Percentiles rank a stretch among this genome's conserved stretches.
Evolutionary conservation across 1,140 invertebrate species (phyloP).

Genomic region (Pristionchus pacificus): DNA sequence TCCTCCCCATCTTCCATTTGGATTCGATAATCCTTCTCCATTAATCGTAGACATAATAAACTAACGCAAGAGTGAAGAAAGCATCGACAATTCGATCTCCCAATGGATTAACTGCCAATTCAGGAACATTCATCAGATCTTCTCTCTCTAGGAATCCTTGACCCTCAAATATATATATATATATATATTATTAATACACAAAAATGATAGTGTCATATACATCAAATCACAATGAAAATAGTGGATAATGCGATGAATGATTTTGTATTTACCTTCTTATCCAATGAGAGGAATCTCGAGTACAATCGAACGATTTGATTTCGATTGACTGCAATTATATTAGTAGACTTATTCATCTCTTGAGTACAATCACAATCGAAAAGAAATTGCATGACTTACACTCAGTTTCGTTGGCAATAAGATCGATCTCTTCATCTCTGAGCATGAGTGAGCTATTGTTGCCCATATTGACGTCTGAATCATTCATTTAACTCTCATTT

Average conservation of each 20-base stretch:
- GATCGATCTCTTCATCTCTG: constrained; percentile 88
- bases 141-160: constrained; percentile 68
- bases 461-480: constrained; percentile 69
- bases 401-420: constrained; percentile 91
- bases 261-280: constrained; percentile 84
- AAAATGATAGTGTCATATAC: no score
- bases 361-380: constrained; percentile 10
- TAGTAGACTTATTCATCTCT: constrained; percentile 2
- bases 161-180: no score
- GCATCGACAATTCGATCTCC: constrained; percentile 96
- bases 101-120: constrained; percentile 84
- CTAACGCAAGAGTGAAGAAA: constrained; percentile 75
- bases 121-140: constrained; percentile 91
- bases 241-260: no score
- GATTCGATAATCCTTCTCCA: no score
- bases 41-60: constrained; percentile 61
- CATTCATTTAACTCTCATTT: no score
- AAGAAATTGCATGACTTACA: constrained; percentile 70
- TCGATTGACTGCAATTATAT: constrained; percentile 77
- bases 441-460: constrained; percentile 84
- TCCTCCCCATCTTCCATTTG: no score
- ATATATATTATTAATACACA: no score
- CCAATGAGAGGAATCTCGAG: constrained; percentile 90
- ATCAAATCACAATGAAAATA: no score
- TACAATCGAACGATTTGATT: constrained; percentile 96